Evolutionary conservation across 2,113 vertebrate species (phyloP), one percentile per base, ranked within the genome.

Genomic region (Archocentrus centrarchus): DNA sequence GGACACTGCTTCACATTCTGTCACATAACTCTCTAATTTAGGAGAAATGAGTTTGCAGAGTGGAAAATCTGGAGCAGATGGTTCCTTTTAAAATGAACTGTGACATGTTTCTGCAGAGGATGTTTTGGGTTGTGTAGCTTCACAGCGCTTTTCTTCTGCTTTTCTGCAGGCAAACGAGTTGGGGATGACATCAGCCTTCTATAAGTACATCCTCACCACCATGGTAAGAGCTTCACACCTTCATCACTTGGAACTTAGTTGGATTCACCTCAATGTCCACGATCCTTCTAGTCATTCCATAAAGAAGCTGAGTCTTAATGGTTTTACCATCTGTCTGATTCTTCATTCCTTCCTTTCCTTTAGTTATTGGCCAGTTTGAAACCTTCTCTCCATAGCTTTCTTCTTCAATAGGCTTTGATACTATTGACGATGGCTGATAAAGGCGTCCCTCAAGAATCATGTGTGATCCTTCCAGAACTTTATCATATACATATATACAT

Each of bases 201-300:
- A 98, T 92, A 98, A 98, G 90, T 98, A 98, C 95, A 98, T 98
- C 91, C 96, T 98, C 84, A 98, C 97, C 60, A 98, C 97, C 50
- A 97, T 98, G 97, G 97, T 98, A 91, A 14, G 35, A n/a, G 11
- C 41, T 10, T 22, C 63, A 24, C 62, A 5, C 27, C 7, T 24
- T 44, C 27, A 63, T 59, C 27, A 17, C 37, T 41, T 6, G 2
- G 20, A 37, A 22, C 6, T 64, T 1, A 22, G 2, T 22, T 39
- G 18, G 18, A 63, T n/a, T 41, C 62, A 41, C n/a, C n/a, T 44
- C n/a, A 4, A 5, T 39, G 8, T 66, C 62, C 39, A n/a, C 7
- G 1, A 14, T 41, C 37, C n/a, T 63, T 39, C 32, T 6, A 37
- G 20, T 37, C 10, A 18, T 39, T 41, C 62, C 20, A 41, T 64